Conservation (phyloP, 2,888 invertebrate species). For the Pegoplata infirma region DNA sequence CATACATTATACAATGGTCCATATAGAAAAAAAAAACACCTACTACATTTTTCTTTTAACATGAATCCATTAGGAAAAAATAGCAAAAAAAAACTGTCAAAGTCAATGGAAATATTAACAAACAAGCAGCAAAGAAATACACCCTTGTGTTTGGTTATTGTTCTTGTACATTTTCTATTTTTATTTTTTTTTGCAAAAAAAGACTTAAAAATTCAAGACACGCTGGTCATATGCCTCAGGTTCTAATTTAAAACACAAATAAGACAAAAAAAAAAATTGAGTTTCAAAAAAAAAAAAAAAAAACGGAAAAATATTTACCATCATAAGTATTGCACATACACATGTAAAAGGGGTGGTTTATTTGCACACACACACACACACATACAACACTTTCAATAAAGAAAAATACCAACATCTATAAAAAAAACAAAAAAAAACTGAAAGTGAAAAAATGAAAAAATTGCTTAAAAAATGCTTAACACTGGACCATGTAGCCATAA, state of each 20-base stretch:
- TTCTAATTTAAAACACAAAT: constrained; percentile 58
- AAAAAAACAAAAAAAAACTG: constrained; percentile 14
- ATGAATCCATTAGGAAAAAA: constrained; percentile 31
- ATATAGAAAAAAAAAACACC: background rate
- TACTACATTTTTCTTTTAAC: background rate
- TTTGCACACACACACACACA: constrained; percentile 18
- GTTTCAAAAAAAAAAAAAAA: too few relatives aligned
- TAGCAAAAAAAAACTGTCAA: constrained; percentile 50
- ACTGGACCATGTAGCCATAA: constrained; percentile 49
- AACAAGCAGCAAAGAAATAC: constrained; percentile 24
- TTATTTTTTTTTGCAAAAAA: background rate
- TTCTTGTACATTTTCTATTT: too few relatives aligned
- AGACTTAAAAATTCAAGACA: constrained; percentile 62
- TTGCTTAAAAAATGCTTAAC: constrained; percentile 57
- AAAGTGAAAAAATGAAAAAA: constrained; percentile 63
- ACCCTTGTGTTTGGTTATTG: constrained; percentile 1
- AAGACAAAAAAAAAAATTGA: constrained; percentile 34
- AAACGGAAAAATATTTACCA: constrained; percentile 18
- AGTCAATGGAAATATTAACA: constrained; percentile 49
- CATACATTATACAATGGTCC: background rate
- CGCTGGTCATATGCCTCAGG: constrained; percentile 61
- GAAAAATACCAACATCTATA: background rate
- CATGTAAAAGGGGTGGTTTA: constrained; percentile 53
- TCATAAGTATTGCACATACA: background rate
- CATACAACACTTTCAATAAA: background rate